Evolutionary conservation across 2,797 vertebrate species (phyloP).

Genomic region (Galago senegalensis): DNA sequence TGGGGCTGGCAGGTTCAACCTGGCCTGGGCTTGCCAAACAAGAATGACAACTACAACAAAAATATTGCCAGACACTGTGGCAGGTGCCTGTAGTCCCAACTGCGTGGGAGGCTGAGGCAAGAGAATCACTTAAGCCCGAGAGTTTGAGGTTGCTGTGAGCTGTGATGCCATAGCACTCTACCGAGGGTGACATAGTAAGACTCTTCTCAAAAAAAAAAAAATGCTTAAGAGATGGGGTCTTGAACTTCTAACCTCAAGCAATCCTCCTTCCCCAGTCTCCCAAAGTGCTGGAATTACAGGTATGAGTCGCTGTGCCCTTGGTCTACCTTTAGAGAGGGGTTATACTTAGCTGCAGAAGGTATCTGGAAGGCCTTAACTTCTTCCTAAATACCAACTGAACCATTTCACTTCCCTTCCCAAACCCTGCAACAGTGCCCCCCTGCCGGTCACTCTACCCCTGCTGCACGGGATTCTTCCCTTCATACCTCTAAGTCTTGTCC

Average conservation of each 20-base stretch:
- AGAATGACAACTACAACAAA: too few species aligned
- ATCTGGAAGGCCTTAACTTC: neutral
- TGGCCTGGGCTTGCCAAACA: too few species aligned
- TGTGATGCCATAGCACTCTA: too few species aligned
- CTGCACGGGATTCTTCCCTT: neutral
- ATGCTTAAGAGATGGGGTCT: neutral
- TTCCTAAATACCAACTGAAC: neutral
- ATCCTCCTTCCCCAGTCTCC: neutral
- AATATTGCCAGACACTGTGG: too few species aligned
- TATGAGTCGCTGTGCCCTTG: neutral
- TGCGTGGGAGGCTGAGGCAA: too few species aligned
- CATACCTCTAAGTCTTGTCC: neutral
- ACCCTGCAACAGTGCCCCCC: neutral
- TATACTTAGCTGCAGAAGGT: neutral
- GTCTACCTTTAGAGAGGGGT: neutral
- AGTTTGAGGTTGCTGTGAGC: too few species aligned
- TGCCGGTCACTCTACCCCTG: neutral
- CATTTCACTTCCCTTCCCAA: neutral
- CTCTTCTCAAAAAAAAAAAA: too few species aligned
- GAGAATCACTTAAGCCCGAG: too few species aligned
- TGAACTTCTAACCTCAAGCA: neutral
- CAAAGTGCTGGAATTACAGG: neutral
- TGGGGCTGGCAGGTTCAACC: too few species aligned
- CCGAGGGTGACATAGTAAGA: too few species aligned
- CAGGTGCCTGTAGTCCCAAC: too few species aligned